These are phyloP conservation scores for Bimastos eiseni DNA, from an alignment of 2,888 invertebrate genomes.

Conservation along the genomic window DNA sequence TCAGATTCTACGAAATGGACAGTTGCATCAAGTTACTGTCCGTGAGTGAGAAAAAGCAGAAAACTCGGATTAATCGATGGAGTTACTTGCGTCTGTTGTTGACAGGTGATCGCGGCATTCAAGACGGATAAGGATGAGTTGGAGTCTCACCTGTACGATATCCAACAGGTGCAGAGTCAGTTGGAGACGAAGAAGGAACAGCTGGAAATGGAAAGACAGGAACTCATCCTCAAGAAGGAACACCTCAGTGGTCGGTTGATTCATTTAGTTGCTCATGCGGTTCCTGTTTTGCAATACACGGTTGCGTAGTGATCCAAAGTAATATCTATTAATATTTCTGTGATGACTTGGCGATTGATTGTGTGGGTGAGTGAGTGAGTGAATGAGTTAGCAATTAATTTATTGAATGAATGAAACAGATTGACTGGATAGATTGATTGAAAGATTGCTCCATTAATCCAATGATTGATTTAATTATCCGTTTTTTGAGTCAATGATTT, in stretches of 20 bases:
- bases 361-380: not conserved
- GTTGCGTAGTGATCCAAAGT: not conserved
- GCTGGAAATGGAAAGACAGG: conserved; percentile 64
- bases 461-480: not conserved
- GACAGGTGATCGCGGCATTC: conserved; percentile 51
- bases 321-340: not conserved
- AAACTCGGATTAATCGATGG: too few species aligned
- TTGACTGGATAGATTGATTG: not conserved
- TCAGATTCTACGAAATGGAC: too few species aligned
- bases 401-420: not conserved
- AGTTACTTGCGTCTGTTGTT: not conserved
- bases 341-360: not conserved
- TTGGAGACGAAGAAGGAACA: conserved; percentile 62
- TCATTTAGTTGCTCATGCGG: not conserved
- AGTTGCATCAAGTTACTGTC: too few species aligned
- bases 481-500: not conserved
- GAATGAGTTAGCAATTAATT: not conserved
- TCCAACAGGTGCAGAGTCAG: conserved; percentile 55
- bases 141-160: conserved; percentile 62
- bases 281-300: not conserved
- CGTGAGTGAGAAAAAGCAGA: too few species aligned
- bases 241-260: conserved; percentile 56
- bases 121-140: conserved; percentile 60
- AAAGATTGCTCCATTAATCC: not conserved
- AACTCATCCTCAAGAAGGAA: conserved; percentile 61